Percentiles rank a stretch among this genome's conserved stretches.
Evolutionary conservation across 2,888 invertebrate genomes (phyloP).

Genomic region (Macaria notata): DNA sequence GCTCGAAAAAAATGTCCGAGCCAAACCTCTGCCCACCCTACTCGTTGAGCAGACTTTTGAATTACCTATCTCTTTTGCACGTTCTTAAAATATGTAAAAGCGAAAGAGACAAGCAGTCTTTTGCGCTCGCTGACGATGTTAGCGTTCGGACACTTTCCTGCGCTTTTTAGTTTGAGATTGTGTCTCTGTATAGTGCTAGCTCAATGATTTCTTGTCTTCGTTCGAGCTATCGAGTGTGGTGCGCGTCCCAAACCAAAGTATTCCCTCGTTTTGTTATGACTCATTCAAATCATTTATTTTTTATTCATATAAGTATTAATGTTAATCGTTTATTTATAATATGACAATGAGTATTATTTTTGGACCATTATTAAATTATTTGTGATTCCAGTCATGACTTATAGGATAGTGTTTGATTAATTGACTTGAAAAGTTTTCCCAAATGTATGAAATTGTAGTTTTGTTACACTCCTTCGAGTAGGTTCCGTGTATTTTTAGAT

Average conservation of each 20-base stretch:
- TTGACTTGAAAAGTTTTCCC: conserved; percentile 23
- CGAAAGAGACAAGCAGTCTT: too few relatives aligned
- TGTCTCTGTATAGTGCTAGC: too few relatives aligned
- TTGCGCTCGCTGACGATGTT: too few relatives aligned
- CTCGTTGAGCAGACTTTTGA: too few relatives aligned
- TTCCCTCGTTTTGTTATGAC: conserved; percentile 57
- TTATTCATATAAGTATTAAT: conserved; percentile 49
- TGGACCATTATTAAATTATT: conserved; percentile 55
- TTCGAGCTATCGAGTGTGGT: conserved; percentile 33
- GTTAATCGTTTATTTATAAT: conserved; percentile 48
- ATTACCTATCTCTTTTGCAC: too few relatives aligned
- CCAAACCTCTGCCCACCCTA: too few relatives aligned
- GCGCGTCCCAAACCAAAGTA: conserved; percentile 73
- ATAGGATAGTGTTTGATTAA: conserved; percentile 19
- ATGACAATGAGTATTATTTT: conserved; percentile 63
- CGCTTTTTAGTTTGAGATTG: too few relatives aligned
- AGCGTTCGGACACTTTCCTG: too few relatives aligned
- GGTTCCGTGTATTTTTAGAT: conserved; percentile 34
- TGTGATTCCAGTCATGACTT: conserved; percentile 39
- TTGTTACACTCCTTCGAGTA: conserved; percentile 28
- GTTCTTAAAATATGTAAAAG: too few relatives aligned
- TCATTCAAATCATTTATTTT: conserved; percentile 48
- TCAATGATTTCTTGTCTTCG: too few relatives aligned
- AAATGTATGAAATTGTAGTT: conserved; percentile 29
- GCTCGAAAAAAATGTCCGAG: too few relatives aligned